A percentile compares a stretch with the other conserved stretches of the same genome.
phyloP scores from a whole-genome alignment of 2,797 vertebrate genomes.

The Geotrypetes seraphini region DNA sequence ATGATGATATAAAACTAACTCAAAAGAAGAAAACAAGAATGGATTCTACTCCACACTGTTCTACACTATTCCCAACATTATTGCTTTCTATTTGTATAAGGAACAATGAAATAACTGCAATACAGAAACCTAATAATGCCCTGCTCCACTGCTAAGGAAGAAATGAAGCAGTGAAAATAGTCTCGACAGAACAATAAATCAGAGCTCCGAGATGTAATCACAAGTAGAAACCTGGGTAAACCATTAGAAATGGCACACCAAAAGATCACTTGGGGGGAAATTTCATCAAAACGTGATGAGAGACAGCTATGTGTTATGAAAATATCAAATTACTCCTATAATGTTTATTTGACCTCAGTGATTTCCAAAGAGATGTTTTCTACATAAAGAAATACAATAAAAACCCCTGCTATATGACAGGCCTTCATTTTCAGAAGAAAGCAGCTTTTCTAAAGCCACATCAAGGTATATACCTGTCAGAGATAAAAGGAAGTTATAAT shows the following conservation, averaged over 20 bases:
- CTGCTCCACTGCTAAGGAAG: constrained; percentile 4
- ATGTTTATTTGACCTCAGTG: constrained; percentile 34
- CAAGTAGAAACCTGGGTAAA: constrained; percentile 14
- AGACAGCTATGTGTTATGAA: constrained; percentile 25
- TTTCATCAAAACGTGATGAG: constrained; percentile 27
- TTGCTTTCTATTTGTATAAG: constrained; percentile 8
- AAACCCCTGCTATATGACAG: constrained; percentile 27
- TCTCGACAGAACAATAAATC: constrained; percentile 12
- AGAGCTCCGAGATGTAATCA: constrained; percentile 16
- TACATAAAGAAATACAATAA: constrained; percentile 34
- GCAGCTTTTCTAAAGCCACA: constrained; percentile 30
- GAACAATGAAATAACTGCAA: constrained; percentile 21
- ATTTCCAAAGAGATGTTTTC: constrained; percentile 38
- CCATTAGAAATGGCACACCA: constrained; percentile 17
- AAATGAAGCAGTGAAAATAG: constrained; percentile 4
- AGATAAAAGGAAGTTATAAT: constrained; percentile 15
- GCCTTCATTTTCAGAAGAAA: constrained; percentile 27
- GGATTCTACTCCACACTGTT: not conserved
- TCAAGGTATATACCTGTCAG: constrained; percentile 40
- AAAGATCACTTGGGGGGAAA: constrained; percentile 32
- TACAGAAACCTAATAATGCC: constrained; percentile 12
- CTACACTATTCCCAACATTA: constrained; percentile 8
- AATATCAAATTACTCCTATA: constrained; percentile 31
- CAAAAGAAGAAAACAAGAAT: constrained; percentile 15
- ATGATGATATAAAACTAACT: not conserved